These are phyloP conservation scores for Trichopoda pennipes DNA, from an alignment of 2,888 invertebrate species.

Conservation along the genomic window DNA sequence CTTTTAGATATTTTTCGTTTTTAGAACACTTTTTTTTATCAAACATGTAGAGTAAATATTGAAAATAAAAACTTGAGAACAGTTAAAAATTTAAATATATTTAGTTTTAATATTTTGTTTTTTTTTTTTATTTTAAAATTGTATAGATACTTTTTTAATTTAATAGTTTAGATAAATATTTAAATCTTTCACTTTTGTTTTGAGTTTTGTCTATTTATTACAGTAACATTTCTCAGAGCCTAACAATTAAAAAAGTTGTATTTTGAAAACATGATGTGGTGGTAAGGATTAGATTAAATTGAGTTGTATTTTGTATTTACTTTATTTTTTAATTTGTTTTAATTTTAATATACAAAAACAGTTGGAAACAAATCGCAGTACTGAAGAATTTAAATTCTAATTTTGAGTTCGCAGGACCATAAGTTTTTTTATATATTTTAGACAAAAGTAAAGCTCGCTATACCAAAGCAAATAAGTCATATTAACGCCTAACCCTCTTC, in stretches of 20 bases:
- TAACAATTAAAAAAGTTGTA: constrained; percentile 66
- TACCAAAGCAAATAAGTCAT: too few species aligned
- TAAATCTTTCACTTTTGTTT: constrained; percentile 42
- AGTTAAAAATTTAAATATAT: constrained; percentile 59
- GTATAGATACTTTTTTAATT: constrained; percentile 38
- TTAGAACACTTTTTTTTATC: constrained; percentile 45
- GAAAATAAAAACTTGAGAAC: constrained; percentile 54
- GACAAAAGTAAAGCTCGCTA: too few species aligned
- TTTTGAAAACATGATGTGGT: constrained; percentile 69
- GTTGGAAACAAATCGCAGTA: constrained; percentile 24
- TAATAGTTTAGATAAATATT: constrained; percentile 58
- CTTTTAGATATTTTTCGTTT: constrained; percentile 23
- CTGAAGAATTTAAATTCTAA: too few species aligned
- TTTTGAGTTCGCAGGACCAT: too few species aligned
- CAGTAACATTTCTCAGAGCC: constrained; percentile 66
- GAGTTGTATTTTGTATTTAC: constrained; percentile 57
- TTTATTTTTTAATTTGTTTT: constrained; percentile 2
- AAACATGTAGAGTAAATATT: constrained; percentile 58
- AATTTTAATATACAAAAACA: constrained; percentile 23
- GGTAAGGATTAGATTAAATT: constrained; percentile 64
- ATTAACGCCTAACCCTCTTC: too few species aligned
- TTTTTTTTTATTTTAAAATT: constrained; percentile 43
- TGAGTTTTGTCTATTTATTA: constrained; percentile 61
- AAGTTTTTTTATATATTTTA: too few species aligned
- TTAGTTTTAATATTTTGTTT: background rate